Evolutionary conservation across 1,140 invertebrate species (phyloP), one percentile per base, ranked within the genome.

Genomic region (Armadillidium nasatum): DNA sequence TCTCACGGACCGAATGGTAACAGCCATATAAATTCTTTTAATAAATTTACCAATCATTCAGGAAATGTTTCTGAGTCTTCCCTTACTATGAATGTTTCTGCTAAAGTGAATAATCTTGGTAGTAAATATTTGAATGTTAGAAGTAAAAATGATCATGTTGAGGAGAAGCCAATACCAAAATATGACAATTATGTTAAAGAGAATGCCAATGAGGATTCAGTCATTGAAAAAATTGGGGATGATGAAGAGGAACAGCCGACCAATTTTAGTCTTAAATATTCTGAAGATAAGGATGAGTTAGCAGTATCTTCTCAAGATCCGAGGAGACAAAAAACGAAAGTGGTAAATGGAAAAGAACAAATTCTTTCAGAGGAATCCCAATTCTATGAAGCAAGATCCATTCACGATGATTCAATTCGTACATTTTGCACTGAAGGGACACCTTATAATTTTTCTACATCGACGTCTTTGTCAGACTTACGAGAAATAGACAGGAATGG

Each of bases 351-450:
- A n/a, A n/a, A n/a, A n/a, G n/a, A n/a, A n/a, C n/a, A n/a, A n/a
- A n/a, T n/a, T n/a, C n/a, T n/a, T 9, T 50, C 46, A 50, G 46
- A 50, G 15, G 46, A 15, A 54, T 71, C 79, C 45, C 76, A 46
- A 54, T 78, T 76, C 79, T 78, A 73, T 67, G 75, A 76, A 46
- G 45, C 71, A 22, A 4, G 73, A n/a, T 76, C 73, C 2, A 15
- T 75, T 2, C 79, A 90, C 76, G 91, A 93, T 78, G 94, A 96
- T 83, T 92, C 93, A 0, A 88, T 96, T 0, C 94, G 93, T 78
- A 95, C 94, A 75, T 97, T 96, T 83, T 95, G 91, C 82, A 96
- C 94, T 0, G 95, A 98, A 86, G 94, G 93, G 11, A 97, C 93
- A 3, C 94, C 94, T 0, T 87, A 91, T 46, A 92, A 91, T 83